Conservation (phyloP, 2,113 vertebrate species). For the Electrona antarctica region DNA sequence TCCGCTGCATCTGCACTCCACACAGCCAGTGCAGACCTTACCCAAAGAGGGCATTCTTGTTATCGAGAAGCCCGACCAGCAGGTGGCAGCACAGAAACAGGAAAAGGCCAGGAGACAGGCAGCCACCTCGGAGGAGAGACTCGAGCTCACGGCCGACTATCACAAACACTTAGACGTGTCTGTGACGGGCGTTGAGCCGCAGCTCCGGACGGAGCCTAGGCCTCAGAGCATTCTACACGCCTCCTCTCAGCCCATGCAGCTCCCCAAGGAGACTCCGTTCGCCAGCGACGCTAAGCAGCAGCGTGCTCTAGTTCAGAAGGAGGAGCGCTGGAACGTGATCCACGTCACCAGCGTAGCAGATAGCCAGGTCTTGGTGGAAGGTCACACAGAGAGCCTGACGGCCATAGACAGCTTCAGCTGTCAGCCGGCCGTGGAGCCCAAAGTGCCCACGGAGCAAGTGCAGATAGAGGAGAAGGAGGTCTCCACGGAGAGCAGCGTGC, state of each 20-base stretch:
- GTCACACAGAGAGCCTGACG: constrained; percentile 70
- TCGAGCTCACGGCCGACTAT: constrained; percentile 71
- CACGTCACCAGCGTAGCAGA: constrained; percentile 77
- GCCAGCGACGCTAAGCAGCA: constrained; percentile 71
- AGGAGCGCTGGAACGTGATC: constrained; percentile 77
- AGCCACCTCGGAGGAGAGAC: constrained; percentile 77
- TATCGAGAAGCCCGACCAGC: constrained; percentile 69
- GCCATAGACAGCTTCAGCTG: constrained; percentile 66
- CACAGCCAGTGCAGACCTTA: constrained; percentile 68
- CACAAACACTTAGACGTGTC: constrained; percentile 70
- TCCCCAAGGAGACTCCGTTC: constrained; percentile 80
- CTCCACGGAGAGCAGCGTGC: constrained; percentile 76
- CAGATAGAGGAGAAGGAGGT: constrained; percentile 75
- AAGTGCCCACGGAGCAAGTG: constrained; percentile 72
- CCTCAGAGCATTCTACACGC: constrained; percentile 73
- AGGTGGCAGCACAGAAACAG: constrained; percentile 72
- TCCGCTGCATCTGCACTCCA: constrained; percentile 76
- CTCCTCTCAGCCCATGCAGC: constrained; percentile 71
- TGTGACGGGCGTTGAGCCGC: constrained; percentile 63
- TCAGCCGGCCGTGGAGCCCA: constrained; percentile 74
- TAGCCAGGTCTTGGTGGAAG: constrained; percentile 73
- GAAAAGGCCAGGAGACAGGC: constrained; percentile 77
- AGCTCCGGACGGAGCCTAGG: constrained; percentile 66
- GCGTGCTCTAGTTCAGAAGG: constrained; percentile 80
- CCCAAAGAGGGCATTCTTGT: constrained; percentile 79